A percentile compares a stretch with the other conserved stretches of the same genome.
Conservation (phyloP, 2,797 vertebrate genomes). For the Choloepus didactylus region DNA sequence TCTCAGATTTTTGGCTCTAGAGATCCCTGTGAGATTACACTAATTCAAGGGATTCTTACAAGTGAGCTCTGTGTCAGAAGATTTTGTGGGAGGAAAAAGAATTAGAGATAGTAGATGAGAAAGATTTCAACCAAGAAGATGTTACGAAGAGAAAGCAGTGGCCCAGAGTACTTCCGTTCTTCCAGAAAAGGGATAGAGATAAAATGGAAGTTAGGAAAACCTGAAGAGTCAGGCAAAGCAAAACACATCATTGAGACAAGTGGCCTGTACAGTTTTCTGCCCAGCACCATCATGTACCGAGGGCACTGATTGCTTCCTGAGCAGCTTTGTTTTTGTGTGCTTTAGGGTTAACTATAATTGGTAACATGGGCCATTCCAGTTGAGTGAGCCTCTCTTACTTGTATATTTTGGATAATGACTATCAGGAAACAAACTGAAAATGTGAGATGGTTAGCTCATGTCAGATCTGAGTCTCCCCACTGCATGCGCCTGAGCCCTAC, state of each 20-base stretch:
- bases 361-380: slow-evolving; percentile 3
- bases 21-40: neutral
- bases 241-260: neutral
- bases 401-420: slow-evolving; percentile 38
- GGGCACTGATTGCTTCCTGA: neutral
- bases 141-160: neutral
- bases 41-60: neutral
- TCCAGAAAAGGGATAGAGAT: neutral
- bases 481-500: neutral
- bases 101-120: neutral
- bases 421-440: slow-evolving; percentile 45
- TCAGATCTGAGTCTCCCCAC: neutral
- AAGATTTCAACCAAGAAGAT: neutral
- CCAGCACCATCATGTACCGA: fast-evolving
- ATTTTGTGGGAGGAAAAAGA: neutral
- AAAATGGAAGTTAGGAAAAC: neutral
- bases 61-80: neutral
- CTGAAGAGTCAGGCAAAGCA: neutral
- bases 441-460: neutral
- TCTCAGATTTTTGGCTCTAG: neutral
- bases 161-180: neutral
- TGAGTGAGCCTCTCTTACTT: neutral
- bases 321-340: neutral
- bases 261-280: neutral
- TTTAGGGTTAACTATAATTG: slow-evolving; percentile 28